Conservation (phyloP, 2,797 vertebrate species). For the Microchirus variegatus region DNA sequence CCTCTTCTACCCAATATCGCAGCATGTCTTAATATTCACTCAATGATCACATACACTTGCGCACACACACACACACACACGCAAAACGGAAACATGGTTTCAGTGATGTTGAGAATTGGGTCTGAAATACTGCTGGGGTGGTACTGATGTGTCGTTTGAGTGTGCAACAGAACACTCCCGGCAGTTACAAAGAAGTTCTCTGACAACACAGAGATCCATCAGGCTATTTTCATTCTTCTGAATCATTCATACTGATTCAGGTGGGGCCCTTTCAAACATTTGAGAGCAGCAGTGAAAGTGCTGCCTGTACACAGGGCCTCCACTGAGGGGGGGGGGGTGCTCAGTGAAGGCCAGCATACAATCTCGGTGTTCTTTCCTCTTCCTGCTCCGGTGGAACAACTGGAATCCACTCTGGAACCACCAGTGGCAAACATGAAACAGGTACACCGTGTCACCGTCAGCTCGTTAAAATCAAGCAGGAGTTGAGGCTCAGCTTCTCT, state of each 20-base stretch:
- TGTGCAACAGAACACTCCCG: slow-evolving; percentile 26
- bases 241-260: slow-evolving; percentile 46
- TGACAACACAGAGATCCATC: background rate
- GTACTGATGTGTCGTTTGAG: slow-evolving; percentile 12
- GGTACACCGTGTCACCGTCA: background rate
- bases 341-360: slow-evolving; percentile 13
- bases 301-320: slow-evolving; percentile 13
- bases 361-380: slow-evolving; percentile 3
- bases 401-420: slow-evolving; percentile 38
- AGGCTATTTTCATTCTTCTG: slow-evolving; percentile 14
- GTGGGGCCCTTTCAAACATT: slow-evolving; percentile 19
- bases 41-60: background rate
- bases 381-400: slow-evolving; percentile 27
- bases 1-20: slow-evolving; percentile 9
- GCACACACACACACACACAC: slow-evolving; percentile 10
- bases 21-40: slow-evolving; percentile 18
- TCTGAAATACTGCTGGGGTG: slow-evolving; percentile 56
- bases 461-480: slow-evolving; percentile 24
- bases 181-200: slow-evolving; percentile 26
- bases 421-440: slow-evolving; percentile 15
- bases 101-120: slow-evolving; percentile 14
- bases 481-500: slow-evolving; percentile 45
- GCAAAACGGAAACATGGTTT: slow-evolving; percentile 35
- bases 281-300: background rate
- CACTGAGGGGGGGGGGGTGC: slow-evolving; percentile 56